These are phyloP conservation scores for Cirrhinus molitorella DNA, from an alignment of 2,797 vertebrate genomes.

Conservation along the genomic window DNA sequence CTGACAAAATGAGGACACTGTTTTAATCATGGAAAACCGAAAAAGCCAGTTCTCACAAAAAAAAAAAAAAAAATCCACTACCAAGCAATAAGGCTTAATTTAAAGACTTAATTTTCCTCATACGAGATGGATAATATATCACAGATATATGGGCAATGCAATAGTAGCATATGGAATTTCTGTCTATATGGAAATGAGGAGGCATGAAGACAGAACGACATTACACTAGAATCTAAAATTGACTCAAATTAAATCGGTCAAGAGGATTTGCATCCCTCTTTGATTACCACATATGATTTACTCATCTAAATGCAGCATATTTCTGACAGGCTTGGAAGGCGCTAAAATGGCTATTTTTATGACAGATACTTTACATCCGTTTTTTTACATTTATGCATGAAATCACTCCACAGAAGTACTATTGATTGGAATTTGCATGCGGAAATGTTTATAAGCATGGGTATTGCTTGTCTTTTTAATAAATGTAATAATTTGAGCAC, in stretches of 20 bases:
- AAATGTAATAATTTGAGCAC: background rate
- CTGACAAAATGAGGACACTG: constrained; percentile 41
- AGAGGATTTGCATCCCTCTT: constrained; percentile 12
- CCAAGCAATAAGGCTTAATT: constrained; percentile 33
- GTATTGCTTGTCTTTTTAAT: background rate
- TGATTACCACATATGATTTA: constrained; percentile 34
- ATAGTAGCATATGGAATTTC: constrained; percentile 20
- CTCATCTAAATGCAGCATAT: constrained; percentile 10
- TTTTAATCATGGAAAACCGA: constrained; percentile 35
- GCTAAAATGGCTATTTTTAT: constrained; percentile 1
- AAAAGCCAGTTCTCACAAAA: constrained; percentile 9
- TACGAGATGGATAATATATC: constrained; percentile 5
- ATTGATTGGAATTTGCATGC: background rate
- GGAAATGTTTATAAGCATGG: background rate
- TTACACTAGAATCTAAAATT: constrained; percentile 24
- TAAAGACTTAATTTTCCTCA: constrained; percentile 25
- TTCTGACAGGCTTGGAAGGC: constrained; percentile 3
- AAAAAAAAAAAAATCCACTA: constrained; percentile 17
- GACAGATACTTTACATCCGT: background rate
- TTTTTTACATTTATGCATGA: background rate
- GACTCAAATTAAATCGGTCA: constrained; percentile 23
- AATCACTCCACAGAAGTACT: background rate
- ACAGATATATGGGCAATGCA: background rate
- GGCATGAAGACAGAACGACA: background rate
- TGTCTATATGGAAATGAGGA: constrained; percentile 51